A percentile compares a stretch with the other conserved stretches of the same genome.
These are phyloP conservation scores for Brachypalpus laphriformis DNA, from an alignment of 2,888 invertebrate genomes.

Conservation along the genomic window DNA sequence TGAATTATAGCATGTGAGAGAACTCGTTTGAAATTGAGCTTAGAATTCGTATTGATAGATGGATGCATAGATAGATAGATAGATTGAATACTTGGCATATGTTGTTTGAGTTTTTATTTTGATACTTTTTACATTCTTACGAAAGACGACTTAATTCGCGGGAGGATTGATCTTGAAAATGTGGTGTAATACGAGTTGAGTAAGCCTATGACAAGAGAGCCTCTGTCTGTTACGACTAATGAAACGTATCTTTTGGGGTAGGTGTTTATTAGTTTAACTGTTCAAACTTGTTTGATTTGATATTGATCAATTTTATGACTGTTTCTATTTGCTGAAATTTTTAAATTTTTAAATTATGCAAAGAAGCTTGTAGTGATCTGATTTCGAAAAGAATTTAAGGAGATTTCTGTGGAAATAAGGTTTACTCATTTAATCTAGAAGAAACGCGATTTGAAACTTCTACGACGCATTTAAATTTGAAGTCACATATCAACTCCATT, in stretches of 20 bases:
- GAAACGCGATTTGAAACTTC: too few relatives aligned
- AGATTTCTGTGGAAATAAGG: neutral
- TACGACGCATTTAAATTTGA: too few relatives aligned
- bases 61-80: slow-evolving; percentile 8
- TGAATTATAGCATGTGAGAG: slow-evolving; percentile 25
- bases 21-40: slow-evolving; percentile 50
- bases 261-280: slow-evolving; percentile 16
- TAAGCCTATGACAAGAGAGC: slow-evolving; percentile 5
- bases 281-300: slow-evolving; percentile 23
- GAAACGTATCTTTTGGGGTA: neutral
- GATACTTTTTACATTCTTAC: too few relatives aligned
- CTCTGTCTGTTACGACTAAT: slow-evolving; percentile 7
- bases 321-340: neutral
- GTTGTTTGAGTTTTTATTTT: slow-evolving; percentile 10
- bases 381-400: neutral
- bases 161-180: slow-evolving; percentile 30
- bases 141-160: slow-evolving; percentile 2
- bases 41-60: slow-evolving; percentile 21
- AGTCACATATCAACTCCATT: too few relatives aligned
- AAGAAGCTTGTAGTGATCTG: neutral
- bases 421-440: neutral
- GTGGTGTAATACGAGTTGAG: slow-evolving; percentile 30
- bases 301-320: neutral
- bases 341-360: neutral
- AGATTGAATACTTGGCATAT: slow-evolving; percentile 14